These are phyloP conservation scores for Agrotis ipsilon DNA, from an alignment of 2,888 invertebrate genomes.

Conservation along the genomic window DNA sequence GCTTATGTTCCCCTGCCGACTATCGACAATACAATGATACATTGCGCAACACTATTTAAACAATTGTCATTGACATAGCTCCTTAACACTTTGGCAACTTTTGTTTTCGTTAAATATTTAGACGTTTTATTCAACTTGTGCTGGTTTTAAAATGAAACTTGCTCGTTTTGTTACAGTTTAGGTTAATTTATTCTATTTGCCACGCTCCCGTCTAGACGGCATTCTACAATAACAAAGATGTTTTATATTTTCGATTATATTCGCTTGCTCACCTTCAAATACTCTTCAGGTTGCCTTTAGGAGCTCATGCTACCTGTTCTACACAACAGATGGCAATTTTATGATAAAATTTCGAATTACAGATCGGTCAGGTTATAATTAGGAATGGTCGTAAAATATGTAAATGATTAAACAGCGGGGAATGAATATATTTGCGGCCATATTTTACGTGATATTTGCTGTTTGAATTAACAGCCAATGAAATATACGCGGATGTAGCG, in stretches of 20 bases:
- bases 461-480: slow-evolving; percentile 65
- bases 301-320: slow-evolving; percentile 66
- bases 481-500: slow-evolving; percentile 70
- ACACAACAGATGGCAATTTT: slow-evolving; percentile 49
- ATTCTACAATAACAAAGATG: slow-evolving; percentile 59
- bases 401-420: slow-evolving; percentile 52
- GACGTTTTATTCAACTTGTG: slow-evolving; percentile 20
- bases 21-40: slow-evolving; percentile 75
- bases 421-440: slow-evolving; percentile 53
- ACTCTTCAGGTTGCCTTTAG: slow-evolving; percentile 68
- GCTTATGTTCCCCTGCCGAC: slow-evolving; percentile 68
- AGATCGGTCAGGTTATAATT: slow-evolving; percentile 39
- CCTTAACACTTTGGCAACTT: slow-evolving; percentile 51
- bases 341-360: slow-evolving; percentile 36
- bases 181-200: slow-evolving; percentile 50
- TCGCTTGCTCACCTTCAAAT: slow-evolving; percentile 77
- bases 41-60: slow-evolving; percentile 80
- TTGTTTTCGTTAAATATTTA: slow-evolving; percentile 37
- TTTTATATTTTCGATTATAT: slow-evolving; percentile 62
- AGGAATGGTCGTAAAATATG: slow-evolving; percentile 44
- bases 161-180: slow-evolving; percentile 35
- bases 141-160: slow-evolving; percentile 35
- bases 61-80: slow-evolving; percentile 70
- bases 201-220: slow-evolving; percentile 60
- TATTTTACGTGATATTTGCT: slow-evolving; percentile 61